Percentiles rank a stretch among this genome's conserved stretches.
Evolutionary conservation across 2,888 invertebrate species (phyloP).

Genomic region (Cataglyphis livida): DNA sequence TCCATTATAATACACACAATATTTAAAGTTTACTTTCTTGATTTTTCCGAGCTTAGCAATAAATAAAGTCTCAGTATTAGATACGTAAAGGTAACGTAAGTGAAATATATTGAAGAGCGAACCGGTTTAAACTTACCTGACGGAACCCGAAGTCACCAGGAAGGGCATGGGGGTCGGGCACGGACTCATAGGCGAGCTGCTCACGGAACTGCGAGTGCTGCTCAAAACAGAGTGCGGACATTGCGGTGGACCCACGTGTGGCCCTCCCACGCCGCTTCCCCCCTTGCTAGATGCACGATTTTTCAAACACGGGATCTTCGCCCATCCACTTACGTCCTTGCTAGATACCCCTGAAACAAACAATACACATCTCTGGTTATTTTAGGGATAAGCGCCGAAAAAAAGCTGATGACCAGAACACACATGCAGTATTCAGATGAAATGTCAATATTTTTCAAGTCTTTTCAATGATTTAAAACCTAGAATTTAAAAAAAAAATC

Average conservation of each 20-base stretch:
- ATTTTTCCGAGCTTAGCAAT: neutral
- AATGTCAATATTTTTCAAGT: neutral
- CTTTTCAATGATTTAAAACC: neutral
- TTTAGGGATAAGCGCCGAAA: neutral
- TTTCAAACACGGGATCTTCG: slow-evolving; percentile 81
- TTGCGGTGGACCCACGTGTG: slow-evolving; percentile 88
- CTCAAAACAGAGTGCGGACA: slow-evolving; percentile 91
- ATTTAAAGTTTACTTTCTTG: neutral
- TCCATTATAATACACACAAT: neutral
- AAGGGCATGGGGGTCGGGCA: slow-evolving; percentile 92
- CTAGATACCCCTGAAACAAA: slow-evolving; percentile 74
- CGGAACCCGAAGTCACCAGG: slow-evolving; percentile 90
- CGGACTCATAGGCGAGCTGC: slow-evolving; percentile 89
- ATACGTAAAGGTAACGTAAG: neutral
- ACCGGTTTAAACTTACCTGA: slow-evolving; percentile 86
- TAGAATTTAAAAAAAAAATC: neutral
- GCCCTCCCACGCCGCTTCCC: slow-evolving; percentile 82
- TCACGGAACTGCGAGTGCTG: slow-evolving; percentile 89
- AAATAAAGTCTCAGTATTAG: neutral
- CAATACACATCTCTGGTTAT: slow-evolving; percentile 18
- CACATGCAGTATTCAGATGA: neutral
- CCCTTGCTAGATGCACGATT: slow-evolving; percentile 79
- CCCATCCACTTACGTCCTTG: slow-evolving; percentile 81
- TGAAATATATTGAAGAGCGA: neutral
- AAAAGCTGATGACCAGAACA: neutral